Evolutionary conservation across 1,140 invertebrate species (phyloP).

Genomic region (Drosophila ananassae): DNA sequence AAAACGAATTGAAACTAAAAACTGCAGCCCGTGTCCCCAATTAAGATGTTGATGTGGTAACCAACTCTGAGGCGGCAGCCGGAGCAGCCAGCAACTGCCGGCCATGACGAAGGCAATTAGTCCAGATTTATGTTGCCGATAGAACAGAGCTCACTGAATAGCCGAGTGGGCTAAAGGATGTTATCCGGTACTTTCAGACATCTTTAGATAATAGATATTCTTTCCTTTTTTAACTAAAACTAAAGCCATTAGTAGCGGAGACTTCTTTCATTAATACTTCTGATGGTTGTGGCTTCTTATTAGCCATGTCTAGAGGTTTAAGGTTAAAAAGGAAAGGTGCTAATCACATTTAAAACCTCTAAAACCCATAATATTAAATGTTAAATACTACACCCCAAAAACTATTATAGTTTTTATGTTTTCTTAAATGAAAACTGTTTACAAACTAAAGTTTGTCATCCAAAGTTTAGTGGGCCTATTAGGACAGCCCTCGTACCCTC

Average conservation of each 20-base stretch:
- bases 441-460: too few species aligned
- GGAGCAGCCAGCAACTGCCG: constrained; percentile 19
- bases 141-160: constrained; percentile 39
- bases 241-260: not conserved
- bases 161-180: constrained; percentile 25
- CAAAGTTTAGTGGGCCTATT: not conserved
- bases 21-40: constrained; percentile 47
- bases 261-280: not conserved
- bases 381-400: too few species aligned
- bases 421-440: too few species aligned
- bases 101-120: constrained; percentile 63
- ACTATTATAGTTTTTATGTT: too few species aligned
- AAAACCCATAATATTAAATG: not conserved
- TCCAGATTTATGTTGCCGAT: constrained; percentile 61
- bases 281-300: too few species aligned
- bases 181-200: constrained; percentile 2
- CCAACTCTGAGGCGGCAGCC: constrained; percentile 10
- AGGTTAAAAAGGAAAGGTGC: too few species aligned
- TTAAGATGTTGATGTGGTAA: constrained; percentile 62
- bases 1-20: constrained; percentile 37
- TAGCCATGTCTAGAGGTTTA: too few species aligned
- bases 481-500: constrained; percentile 1
- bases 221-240: not conserved
- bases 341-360: too few species aligned
- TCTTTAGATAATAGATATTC: not conserved